phyloP scores from a whole-genome alignment of 2,113 vertebrate genomes.

The Malurus elegans region DNA sequence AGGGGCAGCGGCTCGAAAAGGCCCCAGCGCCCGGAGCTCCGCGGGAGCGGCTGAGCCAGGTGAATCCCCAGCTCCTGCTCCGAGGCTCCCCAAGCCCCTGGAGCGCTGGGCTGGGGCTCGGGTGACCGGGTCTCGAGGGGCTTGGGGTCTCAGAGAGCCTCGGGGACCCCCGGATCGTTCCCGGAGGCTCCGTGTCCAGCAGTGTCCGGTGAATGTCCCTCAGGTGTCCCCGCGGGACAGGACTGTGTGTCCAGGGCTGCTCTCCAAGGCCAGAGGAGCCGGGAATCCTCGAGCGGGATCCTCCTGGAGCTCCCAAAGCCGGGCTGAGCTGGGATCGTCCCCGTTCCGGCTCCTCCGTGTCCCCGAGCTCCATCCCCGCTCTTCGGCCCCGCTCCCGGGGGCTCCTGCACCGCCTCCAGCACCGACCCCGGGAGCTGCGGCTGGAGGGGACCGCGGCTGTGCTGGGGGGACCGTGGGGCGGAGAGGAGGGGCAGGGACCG shows the following conservation, averaged over 20 bases:
- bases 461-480: rapidly evolving
- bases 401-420: not conserved
- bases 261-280: not conserved
- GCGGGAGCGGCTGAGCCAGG: constrained; percentile 65
- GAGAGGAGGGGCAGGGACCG: rapidly evolving
- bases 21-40: not conserved
- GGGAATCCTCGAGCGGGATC: rapidly evolving
- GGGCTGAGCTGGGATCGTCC: rapidly evolving
- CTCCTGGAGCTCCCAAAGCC: not conserved
- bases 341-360: rapidly evolving
- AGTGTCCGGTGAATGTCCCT: rapidly evolving
- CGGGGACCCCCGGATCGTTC: not conserved
- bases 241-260: rapidly evolving
- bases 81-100: not conserved
- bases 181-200: not conserved
- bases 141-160: not conserved
- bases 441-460: not conserved
- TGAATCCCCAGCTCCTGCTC: not conserved
- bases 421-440: not conserved
- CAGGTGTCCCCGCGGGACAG: rapidly evolving
- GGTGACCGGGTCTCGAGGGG: not conserved
- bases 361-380: rapidly evolving
- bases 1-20: not conserved
- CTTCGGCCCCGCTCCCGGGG: not conserved
- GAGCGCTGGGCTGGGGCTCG: not conserved